These are phyloP conservation scores for Asarcornis scutulata DNA, from an alignment of 2,113 vertebrate genomes.

Conservation along the genomic window DNA sequence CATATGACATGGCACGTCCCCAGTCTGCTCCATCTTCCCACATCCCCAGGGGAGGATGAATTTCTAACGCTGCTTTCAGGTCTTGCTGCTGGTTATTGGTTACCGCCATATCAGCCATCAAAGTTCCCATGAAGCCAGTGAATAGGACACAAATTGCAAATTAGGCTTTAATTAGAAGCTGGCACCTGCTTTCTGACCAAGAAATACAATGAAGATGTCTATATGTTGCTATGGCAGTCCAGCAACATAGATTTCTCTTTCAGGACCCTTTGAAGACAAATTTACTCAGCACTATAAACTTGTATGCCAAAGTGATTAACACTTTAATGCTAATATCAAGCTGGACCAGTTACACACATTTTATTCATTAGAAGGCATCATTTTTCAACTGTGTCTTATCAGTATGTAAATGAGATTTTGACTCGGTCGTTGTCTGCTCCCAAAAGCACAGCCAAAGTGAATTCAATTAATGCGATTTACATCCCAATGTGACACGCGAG, in stretches of 20 bases:
- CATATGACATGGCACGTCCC: background rate
- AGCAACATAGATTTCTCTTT: conserved; percentile 45
- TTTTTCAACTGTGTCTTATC: conserved; percentile 65
- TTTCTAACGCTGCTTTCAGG: background rate
- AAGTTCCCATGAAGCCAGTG: conserved; percentile 48
- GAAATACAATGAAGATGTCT: conserved; percentile 61
- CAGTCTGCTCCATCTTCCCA: background rate
- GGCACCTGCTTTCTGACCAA: conserved; percentile 64
- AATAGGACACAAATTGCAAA: conserved; percentile 67
- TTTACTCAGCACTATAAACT: conserved; percentile 61
- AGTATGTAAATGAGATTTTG: conserved; percentile 69
- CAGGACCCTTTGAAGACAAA: conserved; percentile 55
- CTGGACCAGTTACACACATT: conserved; percentile 60
- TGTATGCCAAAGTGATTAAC: conserved; percentile 59
- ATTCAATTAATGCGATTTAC: conserved; percentile 71
- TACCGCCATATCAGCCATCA: conserved; percentile 10
- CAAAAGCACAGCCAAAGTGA: conserved; percentile 60
- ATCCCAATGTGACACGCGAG: conserved; percentile 52
- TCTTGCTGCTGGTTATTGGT: conserved; percentile 13
- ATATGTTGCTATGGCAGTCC: conserved; percentile 53
- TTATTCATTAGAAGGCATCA: conserved; percentile 66
- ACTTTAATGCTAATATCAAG: conserved; percentile 70
- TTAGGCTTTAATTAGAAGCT: conserved; percentile 70
- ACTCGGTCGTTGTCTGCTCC: conserved; percentile 46
- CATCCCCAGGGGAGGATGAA: conserved; percentile 33